phyloP scores from a whole-genome alignment of 1,140 invertebrate genomes.

The Ladona fulva region DNA sequence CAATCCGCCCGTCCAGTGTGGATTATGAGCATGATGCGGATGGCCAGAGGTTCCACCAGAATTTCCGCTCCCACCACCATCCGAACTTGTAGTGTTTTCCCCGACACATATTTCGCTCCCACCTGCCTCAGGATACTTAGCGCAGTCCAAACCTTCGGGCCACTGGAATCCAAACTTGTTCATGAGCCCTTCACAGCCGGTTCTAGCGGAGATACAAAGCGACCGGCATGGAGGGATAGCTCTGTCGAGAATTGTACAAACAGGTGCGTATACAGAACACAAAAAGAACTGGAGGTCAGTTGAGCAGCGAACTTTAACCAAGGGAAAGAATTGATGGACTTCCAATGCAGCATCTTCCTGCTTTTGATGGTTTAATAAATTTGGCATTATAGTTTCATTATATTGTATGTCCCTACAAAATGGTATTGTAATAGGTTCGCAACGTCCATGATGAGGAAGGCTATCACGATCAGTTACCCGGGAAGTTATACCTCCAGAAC shows the following conservation, averaged over 20 bases:
- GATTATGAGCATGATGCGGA: not conserved
- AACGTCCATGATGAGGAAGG: slow-evolving; percentile 67
- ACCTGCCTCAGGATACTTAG: slow-evolving; percentile 71
- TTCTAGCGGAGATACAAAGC: slow-evolving; percentile 76
- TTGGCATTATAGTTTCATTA: slow-evolving; percentile 94
- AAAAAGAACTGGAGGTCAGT: slow-evolving; percentile 90
- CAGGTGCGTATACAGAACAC: slow-evolving; percentile 91
- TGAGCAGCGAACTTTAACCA: slow-evolving; percentile 95
- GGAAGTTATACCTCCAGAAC: not conserved
- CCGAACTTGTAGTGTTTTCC: slow-evolving; percentile 54
- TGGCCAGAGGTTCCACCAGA: not conserved
- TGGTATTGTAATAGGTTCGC: slow-evolving; percentile 86
- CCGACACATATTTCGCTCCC: slow-evolving; percentile 71
- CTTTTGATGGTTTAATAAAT: slow-evolving; percentile 82
- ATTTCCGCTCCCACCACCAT: not conserved
- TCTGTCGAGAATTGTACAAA: slow-evolving; percentile 85
- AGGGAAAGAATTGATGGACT: slow-evolving; percentile 85
- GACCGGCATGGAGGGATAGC: slow-evolving; percentile 88
- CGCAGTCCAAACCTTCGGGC: slow-evolving; percentile 89
- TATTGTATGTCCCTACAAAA: slow-evolving; percentile 88
- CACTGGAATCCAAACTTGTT: slow-evolving; percentile 86
- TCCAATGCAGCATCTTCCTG: slow-evolving; percentile 93
- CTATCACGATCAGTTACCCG: slow-evolving; percentile 37
- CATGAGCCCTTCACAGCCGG: slow-evolving; percentile 87
- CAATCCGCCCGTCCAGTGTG: not conserved